phyloP scores from a whole-genome alignment of 2,888 invertebrate species.

The Noctua janthe region DNA sequence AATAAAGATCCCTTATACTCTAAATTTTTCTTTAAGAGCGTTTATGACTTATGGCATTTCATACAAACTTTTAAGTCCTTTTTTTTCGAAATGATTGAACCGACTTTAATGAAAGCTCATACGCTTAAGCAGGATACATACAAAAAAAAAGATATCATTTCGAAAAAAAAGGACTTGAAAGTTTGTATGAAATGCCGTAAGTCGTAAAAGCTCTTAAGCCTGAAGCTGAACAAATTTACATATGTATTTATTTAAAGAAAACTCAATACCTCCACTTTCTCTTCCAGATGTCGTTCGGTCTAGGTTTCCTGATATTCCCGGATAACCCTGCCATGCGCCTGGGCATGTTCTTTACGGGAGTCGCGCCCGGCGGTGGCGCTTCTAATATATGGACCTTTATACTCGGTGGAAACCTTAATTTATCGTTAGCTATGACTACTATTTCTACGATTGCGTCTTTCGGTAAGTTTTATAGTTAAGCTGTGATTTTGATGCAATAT shows the following conservation, averaged over 20 bases:
- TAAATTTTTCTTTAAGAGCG: no score
- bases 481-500: not conserved
- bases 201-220: no score
- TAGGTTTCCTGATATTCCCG: slow-evolving; percentile 94
- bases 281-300: slow-evolving; percentile 92
- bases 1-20: not conserved
- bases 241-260: not conserved
- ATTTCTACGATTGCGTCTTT: slow-evolving; percentile 96
- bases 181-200: no score
- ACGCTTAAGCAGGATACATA: no score
- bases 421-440: slow-evolving; percentile 98
- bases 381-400: slow-evolving; percentile 99
- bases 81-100: no score
- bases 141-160: no score
- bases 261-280: not conserved
- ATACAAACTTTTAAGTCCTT: no score
- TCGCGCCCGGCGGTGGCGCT: slow-evolving; percentile 98
- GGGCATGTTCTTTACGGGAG: slow-evolving; percentile 97
- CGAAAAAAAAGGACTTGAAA: no score
- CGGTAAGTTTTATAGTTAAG: slow-evolving; percentile 84
- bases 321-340: slow-evolving; percentile 91
- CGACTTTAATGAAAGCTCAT: no score
- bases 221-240: no score
- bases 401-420: slow-evolving; percentile 97
- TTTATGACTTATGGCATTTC: no score